Percentiles rank a stretch among this genome's conserved stretches.
Conservation (phyloP, 2,888 invertebrate species). For the Conistra vaccinii region DNA sequence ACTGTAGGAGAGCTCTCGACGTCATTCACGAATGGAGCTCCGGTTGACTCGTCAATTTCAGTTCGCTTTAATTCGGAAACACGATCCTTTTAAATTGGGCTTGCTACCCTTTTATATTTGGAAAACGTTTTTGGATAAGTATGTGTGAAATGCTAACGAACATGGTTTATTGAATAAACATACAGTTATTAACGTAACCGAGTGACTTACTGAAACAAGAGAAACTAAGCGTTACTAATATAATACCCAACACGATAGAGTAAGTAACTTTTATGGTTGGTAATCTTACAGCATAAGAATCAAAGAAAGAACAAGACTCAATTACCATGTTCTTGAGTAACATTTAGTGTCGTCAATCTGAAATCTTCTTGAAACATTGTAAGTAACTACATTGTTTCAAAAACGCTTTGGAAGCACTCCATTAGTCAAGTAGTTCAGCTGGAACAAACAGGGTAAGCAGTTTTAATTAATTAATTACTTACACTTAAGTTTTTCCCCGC, state of each 20-base stretch:
- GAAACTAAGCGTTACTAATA: not conserved
- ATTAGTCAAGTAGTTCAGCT: slow-evolving; percentile 21
- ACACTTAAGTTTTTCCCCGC: slow-evolving; percentile 26
- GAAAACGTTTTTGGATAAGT: not conserved
- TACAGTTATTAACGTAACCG: too few relatives aligned
- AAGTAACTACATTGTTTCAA: slow-evolving; percentile 6
- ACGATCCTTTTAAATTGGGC: slow-evolving; percentile 12
- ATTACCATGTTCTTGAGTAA: not conserved
- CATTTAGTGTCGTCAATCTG: not conserved
- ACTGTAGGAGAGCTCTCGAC: slow-evolving; percentile 47
- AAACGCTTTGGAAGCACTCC: slow-evolving; percentile 5
- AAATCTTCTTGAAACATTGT: slow-evolving; percentile 15
- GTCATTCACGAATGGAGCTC: slow-evolving; percentile 41
- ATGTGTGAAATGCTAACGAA: not conserved
- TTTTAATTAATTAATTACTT: slow-evolving; percentile 39
- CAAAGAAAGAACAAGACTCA: not conserved
- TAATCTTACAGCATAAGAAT: slow-evolving; percentile 7
- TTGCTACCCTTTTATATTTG: not conserved
- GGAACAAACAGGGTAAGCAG: slow-evolving; percentile 29
- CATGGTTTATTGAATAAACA: not conserved
- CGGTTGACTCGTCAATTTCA: slow-evolving; percentile 39
- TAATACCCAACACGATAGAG: slow-evolving; percentile 1
- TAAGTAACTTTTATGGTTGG: not conserved
- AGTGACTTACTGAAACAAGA: too few relatives aligned
- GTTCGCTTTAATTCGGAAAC: slow-evolving; percentile 26